Evolutionary conservation across 2,797 vertebrate genomes (phyloP), one percentile per base, ranked within the genome.

Genomic region (Sarcophilus harrisii): DNA sequence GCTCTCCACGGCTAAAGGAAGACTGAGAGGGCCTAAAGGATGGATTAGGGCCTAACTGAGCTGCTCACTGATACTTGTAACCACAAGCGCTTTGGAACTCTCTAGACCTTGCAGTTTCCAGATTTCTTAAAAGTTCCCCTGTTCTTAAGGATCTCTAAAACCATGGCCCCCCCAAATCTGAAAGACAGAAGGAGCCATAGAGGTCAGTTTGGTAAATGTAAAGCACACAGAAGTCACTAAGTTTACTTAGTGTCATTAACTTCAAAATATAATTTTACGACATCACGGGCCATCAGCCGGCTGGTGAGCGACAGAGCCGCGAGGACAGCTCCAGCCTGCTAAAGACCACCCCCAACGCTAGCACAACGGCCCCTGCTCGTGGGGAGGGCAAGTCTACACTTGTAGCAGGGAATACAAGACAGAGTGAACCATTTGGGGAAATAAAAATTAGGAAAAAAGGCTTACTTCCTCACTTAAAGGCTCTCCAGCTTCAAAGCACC

Each of bases 401-500:
- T 49, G 13, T 45, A 90, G 21, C 30, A 4, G n/a, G 89, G 95
- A 94, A 89, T 57, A 57, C 10, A 91, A 95, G 32, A 58, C 10
- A 91, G 92, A 57, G 0, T 28, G n/a, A 87, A 59, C 49, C 24
- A 58, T 57, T 92, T 58, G 27, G 24, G 94, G 94, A 91, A 94
- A 55, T 8, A 5, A 45, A 96, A 58, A 0, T 0, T n/a, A 57
- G 94, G 28, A 73, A 58, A 57, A 38, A 18, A 3, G 30, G 96
- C 98, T 98, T 98, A 99, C 99, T 98, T 99, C 99, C 87, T 99
- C 99, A 98, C 98, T 98, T 52, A 99, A 98, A 14, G 99, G 98
- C 95, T 99, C 99, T 57, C 99, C 99, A 54, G 99, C 99, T 96
- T 99, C 99, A 89, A 99, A 99, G 97, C 99, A 99, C 99, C 99